Evolutionary conservation across 2,113 vertebrate species (phyloP), one percentile per base, ranked within the genome.

Genomic region (Pardalotus punctatus): DNA sequence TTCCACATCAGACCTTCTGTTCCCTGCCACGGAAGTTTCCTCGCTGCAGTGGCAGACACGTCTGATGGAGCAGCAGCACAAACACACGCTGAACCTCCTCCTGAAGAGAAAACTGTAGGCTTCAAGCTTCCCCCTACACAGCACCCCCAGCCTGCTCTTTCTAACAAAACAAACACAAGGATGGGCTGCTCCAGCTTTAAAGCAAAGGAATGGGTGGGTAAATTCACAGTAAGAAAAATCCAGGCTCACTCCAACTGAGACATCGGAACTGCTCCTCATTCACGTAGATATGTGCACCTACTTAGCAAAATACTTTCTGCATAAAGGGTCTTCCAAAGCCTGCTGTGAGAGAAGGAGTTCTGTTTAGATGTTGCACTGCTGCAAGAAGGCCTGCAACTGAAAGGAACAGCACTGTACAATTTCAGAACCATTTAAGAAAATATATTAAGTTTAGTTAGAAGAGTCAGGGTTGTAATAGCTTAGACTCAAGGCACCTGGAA

Each of bases 401-500:
- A 67, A 70, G 47, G 43, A 94, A 88, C 28, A 82, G 13, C 77
- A 72, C 21, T 31, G 22, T 13, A 42, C 25, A 33, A 64, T 81
- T 91, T 87, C 90, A 87, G 35, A 94, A 92, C 47, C 43, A 54
- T 65, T 79, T 74, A 65, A 57, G 78, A 86, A 90, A 90, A 88
- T 61, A 79, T 4, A 74, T 25, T 9, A 25, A 31, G 50, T 51
- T 84, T 31, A 57, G 23, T 60, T 74, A 69, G 45, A 83, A 81
- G 89, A 88, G 45, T 83, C 71, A 36, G 20, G 36, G 61, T 61
- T 61, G 65, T 51, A 82, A 65, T 3, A 90, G 62, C 83, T 96
- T 93, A 92, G 88, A 93, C 94, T 93, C 95, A 98, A 98, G 98
- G 98, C 98, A 98, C 98, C 96, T 97, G 84, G 96, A 97, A 96